These are phyloP conservation scores for Mythimna ferrago DNA, from an alignment of 2,888 invertebrate species.

Conservation along the genomic window DNA sequence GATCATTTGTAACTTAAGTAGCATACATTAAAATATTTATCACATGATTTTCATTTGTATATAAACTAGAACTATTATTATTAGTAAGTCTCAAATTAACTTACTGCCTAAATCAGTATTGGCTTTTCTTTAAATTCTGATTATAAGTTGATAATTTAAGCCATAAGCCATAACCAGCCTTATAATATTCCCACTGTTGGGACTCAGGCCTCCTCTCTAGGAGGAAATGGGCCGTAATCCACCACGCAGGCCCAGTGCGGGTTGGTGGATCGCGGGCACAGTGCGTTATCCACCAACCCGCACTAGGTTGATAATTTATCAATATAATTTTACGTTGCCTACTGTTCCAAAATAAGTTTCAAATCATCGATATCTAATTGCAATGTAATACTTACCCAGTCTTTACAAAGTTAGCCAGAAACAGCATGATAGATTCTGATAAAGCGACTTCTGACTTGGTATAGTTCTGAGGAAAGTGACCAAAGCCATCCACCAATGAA, in stretches of 20 bases:
- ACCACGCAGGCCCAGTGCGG: too few relatives aligned
- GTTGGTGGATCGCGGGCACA: too few relatives aligned
- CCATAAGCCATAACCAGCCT: too few relatives aligned
- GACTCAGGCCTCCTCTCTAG: too few relatives aligned
- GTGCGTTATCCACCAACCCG: too few relatives aligned
- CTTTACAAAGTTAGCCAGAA: conserved; percentile 96
- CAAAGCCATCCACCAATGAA: conserved; percentile 95
- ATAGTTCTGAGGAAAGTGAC: conserved; percentile 96
- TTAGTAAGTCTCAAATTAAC: neutral
- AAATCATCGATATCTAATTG: neutral
- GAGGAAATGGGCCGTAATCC: too few relatives aligned
- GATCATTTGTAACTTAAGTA: neutral
- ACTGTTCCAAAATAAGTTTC: neutral
- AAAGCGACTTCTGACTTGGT: conserved; percentile 96
- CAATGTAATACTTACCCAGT: conserved; percentile 93
- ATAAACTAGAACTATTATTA: neutral
- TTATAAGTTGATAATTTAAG: too few relatives aligned
- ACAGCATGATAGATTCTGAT: conserved; percentile 96
- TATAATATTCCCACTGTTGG: too few relatives aligned
- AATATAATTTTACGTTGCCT: too few relatives aligned
- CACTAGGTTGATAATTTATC: too few relatives aligned
- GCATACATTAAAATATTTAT: neutral
- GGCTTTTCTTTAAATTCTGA: neutral
- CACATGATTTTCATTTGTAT: neutral
- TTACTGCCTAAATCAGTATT: neutral